A percentile compares a stretch with the other conserved stretches of the same genome.
phyloP scores from a whole-genome alignment of 2,113 vertebrate species.

The Typhlomys cinereus region DNA sequence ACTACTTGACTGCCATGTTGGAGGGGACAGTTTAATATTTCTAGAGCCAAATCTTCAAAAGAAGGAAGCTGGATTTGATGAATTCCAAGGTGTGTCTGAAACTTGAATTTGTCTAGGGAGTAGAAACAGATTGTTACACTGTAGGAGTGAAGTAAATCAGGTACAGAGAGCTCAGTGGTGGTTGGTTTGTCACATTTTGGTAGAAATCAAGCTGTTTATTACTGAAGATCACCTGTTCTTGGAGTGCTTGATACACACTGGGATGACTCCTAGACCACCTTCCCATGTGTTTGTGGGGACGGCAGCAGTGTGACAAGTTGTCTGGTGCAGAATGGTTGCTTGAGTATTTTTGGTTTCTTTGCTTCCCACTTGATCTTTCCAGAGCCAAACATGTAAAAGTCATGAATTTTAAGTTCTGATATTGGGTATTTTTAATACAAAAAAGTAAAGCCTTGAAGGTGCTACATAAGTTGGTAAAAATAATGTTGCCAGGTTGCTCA shows the following conservation, averaged over 20 bases:
- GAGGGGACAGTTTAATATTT: background rate
- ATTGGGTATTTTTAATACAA: background rate
- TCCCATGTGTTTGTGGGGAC: background rate
- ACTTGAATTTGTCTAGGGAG: background rate
- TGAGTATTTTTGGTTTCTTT: constrained; percentile 30
- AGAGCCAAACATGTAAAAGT: background rate
- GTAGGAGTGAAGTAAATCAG: background rate
- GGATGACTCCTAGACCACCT: background rate
- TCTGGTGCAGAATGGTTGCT: background rate
- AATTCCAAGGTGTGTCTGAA: background rate
- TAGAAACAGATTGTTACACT: background rate
- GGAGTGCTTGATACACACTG: background rate
- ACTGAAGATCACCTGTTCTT: background rate
- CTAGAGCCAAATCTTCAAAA: background rate
- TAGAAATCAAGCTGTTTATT: background rate
- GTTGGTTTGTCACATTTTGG: background rate
- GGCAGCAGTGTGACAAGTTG: background rate
- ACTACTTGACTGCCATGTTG: background rate
- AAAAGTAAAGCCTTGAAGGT: constrained; percentile 8
- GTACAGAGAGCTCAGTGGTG: background rate
- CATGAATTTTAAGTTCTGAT: constrained; percentile 5
- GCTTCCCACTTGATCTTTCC: background rate
- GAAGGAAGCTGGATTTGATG: background rate
- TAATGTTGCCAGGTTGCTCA: too few species aligned
- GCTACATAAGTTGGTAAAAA: background rate